Evolutionary conservation across 2,888 invertebrate species (phyloP).

Genomic region (Limulus polyphemus): DNA sequence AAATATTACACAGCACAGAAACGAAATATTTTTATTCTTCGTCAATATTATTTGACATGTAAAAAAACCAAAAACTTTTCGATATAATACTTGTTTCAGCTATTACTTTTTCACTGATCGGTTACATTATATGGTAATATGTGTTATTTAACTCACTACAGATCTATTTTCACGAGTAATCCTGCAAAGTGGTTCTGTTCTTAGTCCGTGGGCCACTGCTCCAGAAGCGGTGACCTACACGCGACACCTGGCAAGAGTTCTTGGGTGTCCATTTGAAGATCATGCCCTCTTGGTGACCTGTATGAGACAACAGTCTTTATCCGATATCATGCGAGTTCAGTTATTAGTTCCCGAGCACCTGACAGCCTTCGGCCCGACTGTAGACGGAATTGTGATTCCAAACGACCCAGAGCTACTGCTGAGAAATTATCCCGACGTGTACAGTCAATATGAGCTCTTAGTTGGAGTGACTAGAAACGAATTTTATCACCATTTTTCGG

Average conservation of each 20-base stretch:
- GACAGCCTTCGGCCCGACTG: conserved; percentile 84
- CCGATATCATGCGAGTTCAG: conserved; percentile 61
- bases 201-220: conserved; percentile 61
- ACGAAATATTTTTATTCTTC: too few species aligned
- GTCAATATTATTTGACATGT: too few species aligned
- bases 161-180: conserved; percentile 60
- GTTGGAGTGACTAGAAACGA: conserved; percentile 39
- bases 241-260: conserved; percentile 33
- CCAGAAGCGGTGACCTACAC: conserved; percentile 47
- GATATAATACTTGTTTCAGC: too few species aligned
- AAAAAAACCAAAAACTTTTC: too few species aligned
- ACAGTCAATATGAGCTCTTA: too few species aligned
- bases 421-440: too few species aligned
- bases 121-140: too few species aligned
- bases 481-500: conserved; percentile 82
- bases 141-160: conserved; percentile 32
- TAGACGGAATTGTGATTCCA: conserved; percentile 59
- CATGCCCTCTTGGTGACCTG: conserved; percentile 65
- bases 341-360: conserved; percentile 58
- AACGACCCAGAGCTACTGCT: conserved; percentile 40
- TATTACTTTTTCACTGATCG: too few species aligned
- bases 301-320: conserved; percentile 60
- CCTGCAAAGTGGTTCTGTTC: conserved; percentile 61
- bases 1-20: too few species aligned
- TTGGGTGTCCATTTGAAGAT: conserved; percentile 47